Evolutionary conservation across 2,797 vertebrate species (phyloP), one percentile per base, ranked within the genome.

Genomic region (Pantherophis alleghaniensis): DNA sequence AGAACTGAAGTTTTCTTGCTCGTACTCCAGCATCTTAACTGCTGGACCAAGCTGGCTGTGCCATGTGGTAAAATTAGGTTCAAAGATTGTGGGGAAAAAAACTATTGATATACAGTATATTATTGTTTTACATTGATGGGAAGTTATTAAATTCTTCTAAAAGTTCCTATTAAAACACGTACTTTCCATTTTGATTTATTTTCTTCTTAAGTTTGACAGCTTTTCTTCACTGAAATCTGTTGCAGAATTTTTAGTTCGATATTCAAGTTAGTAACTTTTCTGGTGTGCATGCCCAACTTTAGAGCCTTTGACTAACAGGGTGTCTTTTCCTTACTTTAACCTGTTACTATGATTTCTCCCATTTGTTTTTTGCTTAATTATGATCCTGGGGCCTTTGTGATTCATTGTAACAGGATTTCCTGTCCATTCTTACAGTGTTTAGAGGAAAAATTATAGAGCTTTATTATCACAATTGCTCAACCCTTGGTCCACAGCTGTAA

Each of bases 401-500:
- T 90, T 90, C 12, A 28, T 74, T 83, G 87, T 51, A 7, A 32
- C 51, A 61, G 12, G 74, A 86, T 86, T 93, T 37, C 32, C 69
- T 83, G 14, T 5, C n/a, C 16, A 11, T 14, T 88, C 42, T 56
- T 63, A 66, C 26, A 63, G 56, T 55, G 59, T 63, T 20, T 47
- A 32, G 26, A 92, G 59, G 79, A 86, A 90, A 60, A 86, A 66
- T 90, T 90, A 16, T 32, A 42, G 2, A 66, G 79, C 88, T 60
- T 92, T 93, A 87, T 90, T 37, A 90, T 51, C 20, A 47, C 12
- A 12, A 87, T 87, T 93, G 61, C 18, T 90, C 74, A 90, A n/a
- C 55, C 51, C 2, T 86, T n/a, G 22, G 18, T 55, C 83, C 9
- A 28, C 69, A 69, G 37, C 26, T 51, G 4, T 83, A 42, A 47